Percentiles rank a stretch among this genome's conserved stretches.
phyloP scores from a whole-genome alignment of 2,797 vertebrate genomes.

The Tachyglossus aculeatus region DNA sequence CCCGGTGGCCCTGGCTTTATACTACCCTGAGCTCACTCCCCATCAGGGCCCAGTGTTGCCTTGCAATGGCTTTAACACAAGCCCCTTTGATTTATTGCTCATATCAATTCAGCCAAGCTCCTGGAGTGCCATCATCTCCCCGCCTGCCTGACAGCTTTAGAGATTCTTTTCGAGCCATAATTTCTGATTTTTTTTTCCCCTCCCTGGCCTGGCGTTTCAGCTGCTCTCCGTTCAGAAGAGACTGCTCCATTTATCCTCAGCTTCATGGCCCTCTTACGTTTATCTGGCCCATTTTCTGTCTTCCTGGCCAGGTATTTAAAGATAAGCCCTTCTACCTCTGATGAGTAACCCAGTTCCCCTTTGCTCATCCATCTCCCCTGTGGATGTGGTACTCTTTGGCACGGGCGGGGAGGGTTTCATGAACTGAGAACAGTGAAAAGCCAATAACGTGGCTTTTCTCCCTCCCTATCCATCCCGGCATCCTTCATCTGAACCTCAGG shows the following conservation, averaged over 20 bases:
- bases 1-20: background rate
- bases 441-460: no score
- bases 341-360: slow-evolving; percentile 53
- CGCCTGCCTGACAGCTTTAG: slow-evolving; percentile 66
- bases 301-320: slow-evolving; percentile 68
- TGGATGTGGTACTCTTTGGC: slow-evolving; percentile 59
- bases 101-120: slow-evolving; percentile 51
- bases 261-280: slow-evolving; percentile 61
- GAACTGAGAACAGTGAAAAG: no score
- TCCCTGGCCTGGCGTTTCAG: slow-evolving; percentile 63
- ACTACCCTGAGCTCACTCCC: slow-evolving; percentile 15
- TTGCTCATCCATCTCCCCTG: slow-evolving; percentile 46
- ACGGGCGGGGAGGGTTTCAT: slow-evolving; percentile 56
- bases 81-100: slow-evolving; percentile 59
- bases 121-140: slow-evolving; percentile 36
- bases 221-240: slow-evolving; percentile 71
- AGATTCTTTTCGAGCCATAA: slow-evolving; percentile 66
- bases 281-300: slow-evolving; percentile 54
- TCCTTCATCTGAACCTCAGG: no score
- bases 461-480: no score
- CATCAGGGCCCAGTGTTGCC: slow-evolving; percentile 40
- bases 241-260: slow-evolving; percentile 73
- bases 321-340: slow-evolving; percentile 65
- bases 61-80: slow-evolving; percentile 42
- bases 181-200: slow-evolving; percentile 56